Evolutionary conservation across 2,888 invertebrate species (phyloP).

Genomic region (Melinopterus prodromus): DNA sequence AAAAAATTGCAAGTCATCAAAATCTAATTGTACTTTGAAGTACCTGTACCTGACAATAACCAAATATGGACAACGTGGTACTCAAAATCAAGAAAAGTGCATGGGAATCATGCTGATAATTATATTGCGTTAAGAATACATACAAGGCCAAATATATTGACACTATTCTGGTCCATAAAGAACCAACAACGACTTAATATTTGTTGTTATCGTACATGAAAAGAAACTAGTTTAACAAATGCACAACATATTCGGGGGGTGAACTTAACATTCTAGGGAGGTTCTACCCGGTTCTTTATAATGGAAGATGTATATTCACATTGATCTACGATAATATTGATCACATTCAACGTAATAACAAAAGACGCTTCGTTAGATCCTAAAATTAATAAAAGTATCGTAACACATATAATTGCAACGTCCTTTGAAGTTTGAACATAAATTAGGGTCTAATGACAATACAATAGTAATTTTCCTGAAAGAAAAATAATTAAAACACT

Average conservation of each 20-base stretch:
- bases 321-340: too few species aligned
- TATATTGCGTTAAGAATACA: not conserved
- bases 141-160: not conserved
- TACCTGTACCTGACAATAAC: not conserved
- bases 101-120: not conserved
- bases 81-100: not conserved
- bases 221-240: not conserved
- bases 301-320: not conserved
- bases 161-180: not conserved
- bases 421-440: not conserved
- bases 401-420: too few species aligned
- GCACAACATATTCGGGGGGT: not conserved
- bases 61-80: not conserved
- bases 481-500: not conserved
- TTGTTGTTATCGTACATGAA: not conserved
- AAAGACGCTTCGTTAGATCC: too few species aligned
- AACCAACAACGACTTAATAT: not conserved
- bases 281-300: not conserved
- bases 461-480: not conserved
- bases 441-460: not conserved
- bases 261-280: too few species aligned
- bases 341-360: too few species aligned
- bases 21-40: not conserved
- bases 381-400: too few species aligned
- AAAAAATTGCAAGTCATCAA: not conserved